phyloP scores from a whole-genome alignment of 2,797 vertebrate genomes.

The Micromesistius poutassou region DNA sequence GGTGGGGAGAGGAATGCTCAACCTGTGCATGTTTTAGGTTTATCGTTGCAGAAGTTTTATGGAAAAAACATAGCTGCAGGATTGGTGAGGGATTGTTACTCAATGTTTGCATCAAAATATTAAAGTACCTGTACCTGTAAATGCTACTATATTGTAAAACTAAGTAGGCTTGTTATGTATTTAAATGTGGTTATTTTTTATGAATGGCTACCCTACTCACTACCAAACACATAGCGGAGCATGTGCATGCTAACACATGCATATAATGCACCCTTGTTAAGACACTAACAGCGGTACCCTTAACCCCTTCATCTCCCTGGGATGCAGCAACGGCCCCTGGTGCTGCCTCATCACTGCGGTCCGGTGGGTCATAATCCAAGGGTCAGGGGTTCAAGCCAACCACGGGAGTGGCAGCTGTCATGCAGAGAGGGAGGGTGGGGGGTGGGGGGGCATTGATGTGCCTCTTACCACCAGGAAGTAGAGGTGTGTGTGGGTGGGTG shows the following conservation, averaged over 20 bases:
- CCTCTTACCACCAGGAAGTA: conserved; percentile 51
- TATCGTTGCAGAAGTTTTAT: too few species aligned
- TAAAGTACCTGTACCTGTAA: too few species aligned
- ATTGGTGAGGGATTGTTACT: too few species aligned
- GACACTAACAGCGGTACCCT: background rate
- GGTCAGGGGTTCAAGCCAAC: conserved; percentile 51
- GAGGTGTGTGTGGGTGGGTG: conserved; percentile 47
- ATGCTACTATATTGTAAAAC: background rate
- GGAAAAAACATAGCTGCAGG: too few species aligned
- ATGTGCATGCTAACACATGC: too few species aligned
- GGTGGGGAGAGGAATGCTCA: background rate
- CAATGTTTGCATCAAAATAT: too few species aligned
- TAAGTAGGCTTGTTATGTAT: background rate
- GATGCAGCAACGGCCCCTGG: background rate
- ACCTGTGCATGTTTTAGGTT: too few species aligned
- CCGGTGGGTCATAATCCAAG: conserved; percentile 30
- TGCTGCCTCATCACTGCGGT: conserved; percentile 20
- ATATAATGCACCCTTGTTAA: background rate
- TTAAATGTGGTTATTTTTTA: background rate
- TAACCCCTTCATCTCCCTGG: too few species aligned
- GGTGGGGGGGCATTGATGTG: conserved; percentile 30
- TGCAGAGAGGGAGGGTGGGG: conserved; percentile 12
- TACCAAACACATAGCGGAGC: background rate
- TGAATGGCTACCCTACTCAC: background rate
- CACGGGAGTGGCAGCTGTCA: conserved; percentile 58